Conservation (phyloP, 2,888 invertebrate genomes). For the Kuschelorhynchus macadamiae region DNA sequence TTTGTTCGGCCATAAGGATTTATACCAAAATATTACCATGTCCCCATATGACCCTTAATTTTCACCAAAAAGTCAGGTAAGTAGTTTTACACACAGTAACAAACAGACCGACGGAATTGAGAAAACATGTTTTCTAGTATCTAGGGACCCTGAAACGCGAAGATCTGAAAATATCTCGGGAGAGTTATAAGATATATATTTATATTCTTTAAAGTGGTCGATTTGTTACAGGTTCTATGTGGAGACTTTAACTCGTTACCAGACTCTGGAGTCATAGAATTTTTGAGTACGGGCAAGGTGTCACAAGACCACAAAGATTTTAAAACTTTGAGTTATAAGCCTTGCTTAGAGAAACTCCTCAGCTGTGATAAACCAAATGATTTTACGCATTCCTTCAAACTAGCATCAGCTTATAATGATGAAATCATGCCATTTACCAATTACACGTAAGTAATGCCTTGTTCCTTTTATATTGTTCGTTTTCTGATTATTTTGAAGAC, state of each 20-base stretch:
- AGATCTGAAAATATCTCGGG: too few species aligned
- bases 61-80: too few species aligned
- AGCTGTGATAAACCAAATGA: slow-evolving; percentile 88
- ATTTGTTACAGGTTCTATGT: slow-evolving; percentile 77
- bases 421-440: slow-evolving; percentile 98
- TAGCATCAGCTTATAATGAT: slow-evolving; percentile 95
- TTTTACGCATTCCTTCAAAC: slow-evolving; percentile 96
- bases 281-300: slow-evolving; percentile 91
- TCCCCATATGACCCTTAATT: too few species aligned
- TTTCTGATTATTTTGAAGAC: background rate
- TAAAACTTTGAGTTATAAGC: slow-evolving; percentile 94
- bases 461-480: too few species aligned
- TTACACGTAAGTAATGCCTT: slow-evolving; percentile 90
- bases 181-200: too few species aligned
- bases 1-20: too few species aligned
- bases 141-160: too few species aligned
- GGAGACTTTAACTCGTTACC: slow-evolving; percentile 99
- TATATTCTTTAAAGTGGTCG: too few species aligned
- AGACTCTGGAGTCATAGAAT: slow-evolving; percentile 98
- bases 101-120: too few species aligned
- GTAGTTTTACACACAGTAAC: too few species aligned
- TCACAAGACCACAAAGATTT: slow-evolving; percentile 95
- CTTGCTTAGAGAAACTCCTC: slow-evolving; percentile 90
- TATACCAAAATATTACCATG: too few species aligned
- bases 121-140: too few species aligned